phyloP scores from a whole-genome alignment of 2,888 invertebrate species.

The Thymelicus acteon region DNA sequence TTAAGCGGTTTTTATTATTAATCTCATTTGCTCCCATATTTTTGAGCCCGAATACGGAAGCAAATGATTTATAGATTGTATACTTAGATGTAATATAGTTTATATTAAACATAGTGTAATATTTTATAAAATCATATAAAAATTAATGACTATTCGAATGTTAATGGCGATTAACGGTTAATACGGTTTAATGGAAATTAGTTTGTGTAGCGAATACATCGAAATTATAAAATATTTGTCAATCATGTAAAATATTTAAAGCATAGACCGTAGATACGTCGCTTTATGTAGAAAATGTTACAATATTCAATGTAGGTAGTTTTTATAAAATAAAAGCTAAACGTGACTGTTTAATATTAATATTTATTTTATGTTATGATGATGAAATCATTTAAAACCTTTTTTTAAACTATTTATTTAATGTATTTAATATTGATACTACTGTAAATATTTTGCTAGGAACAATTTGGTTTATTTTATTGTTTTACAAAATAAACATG shows the following conservation, averaged over 20 bases:
- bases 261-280: not conserved
- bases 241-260: conserved; percentile 13
- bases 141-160: not conserved
- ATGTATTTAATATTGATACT: no score
- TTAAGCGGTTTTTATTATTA: conserved; percentile 18
- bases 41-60: conserved; percentile 54
- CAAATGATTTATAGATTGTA: conserved; percentile 38
- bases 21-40: conserved; percentile 48
- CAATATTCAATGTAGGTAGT: conserved; percentile 19
- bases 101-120: conserved; percentile 17
- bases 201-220: conserved; percentile 21
- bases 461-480: not conserved
- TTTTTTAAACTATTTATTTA: not conserved
- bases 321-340: conserved; percentile 27
- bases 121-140: not conserved
- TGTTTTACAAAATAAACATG: not conserved
- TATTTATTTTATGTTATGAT: not conserved
- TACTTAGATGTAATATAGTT: conserved; percentile 6
- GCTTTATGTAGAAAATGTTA: conserved; percentile 18
- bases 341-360: not conserved
- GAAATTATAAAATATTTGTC: conserved; percentile 20
- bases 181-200: conserved; percentile 12
- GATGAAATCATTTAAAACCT: not conserved
- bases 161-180: no score
- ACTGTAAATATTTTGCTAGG: no score